Evolutionary conservation across 2,797 vertebrate species (phyloP).

Genomic region (Tiaroga cobitis): DNA sequence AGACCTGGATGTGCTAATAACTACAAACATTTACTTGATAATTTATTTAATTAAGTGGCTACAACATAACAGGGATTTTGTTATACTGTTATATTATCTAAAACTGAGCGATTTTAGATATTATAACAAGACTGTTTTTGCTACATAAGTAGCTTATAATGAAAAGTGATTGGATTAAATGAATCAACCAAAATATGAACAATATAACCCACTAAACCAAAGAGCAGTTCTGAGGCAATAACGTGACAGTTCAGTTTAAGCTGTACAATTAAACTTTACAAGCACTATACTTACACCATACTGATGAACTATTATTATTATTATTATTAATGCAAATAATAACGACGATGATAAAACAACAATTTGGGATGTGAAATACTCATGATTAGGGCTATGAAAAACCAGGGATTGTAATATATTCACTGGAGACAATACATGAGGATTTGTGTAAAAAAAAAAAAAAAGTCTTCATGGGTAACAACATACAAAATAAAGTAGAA

Average conservation of each 20-base stretch:
- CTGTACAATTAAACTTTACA: neutral
- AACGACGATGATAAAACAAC: neutral
- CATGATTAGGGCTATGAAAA: neutral
- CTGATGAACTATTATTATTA: too few relatives aligned
- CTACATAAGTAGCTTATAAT: neutral
- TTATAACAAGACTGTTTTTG: neutral
- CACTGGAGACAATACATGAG: neutral
- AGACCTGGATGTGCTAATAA: neutral
- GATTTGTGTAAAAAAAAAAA: neutral
- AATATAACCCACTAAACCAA: conserved; percentile 11
- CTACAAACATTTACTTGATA: neutral
- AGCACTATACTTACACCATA: neutral
- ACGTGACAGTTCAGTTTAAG: neutral
- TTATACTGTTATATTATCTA: neutral
- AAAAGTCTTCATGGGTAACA: neutral
- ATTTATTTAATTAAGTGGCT: neutral
- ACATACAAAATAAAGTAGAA: neutral
- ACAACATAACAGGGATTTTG: neutral
- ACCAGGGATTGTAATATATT: neutral
- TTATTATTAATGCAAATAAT: neutral
- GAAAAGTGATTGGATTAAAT: neutral
- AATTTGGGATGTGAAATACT: neutral
- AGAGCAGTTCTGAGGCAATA: neutral
- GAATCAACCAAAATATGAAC: neutral
- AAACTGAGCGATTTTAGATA: neutral